Base-by-base conservation (phyloP, 2,113 vertebrate species). In the Indicator indicator region DNA sequence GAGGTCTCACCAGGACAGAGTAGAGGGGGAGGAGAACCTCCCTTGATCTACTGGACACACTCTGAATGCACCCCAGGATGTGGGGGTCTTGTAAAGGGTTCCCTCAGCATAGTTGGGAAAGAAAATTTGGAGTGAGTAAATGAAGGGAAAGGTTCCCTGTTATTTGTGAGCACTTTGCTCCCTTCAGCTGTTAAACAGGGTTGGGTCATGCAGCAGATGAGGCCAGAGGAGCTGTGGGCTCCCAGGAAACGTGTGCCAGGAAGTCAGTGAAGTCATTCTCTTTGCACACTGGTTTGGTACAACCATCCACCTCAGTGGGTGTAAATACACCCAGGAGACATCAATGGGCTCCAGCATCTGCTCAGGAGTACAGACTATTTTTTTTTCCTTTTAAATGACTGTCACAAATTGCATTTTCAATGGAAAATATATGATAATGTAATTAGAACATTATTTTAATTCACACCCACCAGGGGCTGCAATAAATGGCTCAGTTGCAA, bases 381-480 rank as follows among this genome's bases (percentile, higher is more conserved):
- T 30, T 30, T 32, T 50, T 72, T 23, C 50, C 77, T 40, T 68
- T 6, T 1, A 3, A 93, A 78, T 58, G 69, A 76, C 36, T 87
- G 11, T 58, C 65, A 58, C 9, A 73, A 82, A 93, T 91, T 73
- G 24, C 24, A 55, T 79, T 91, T 91, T 85, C 1, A 0, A 82
- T 73, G 36, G 67, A 88, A 93, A 95, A 73, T 55, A 55, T 23
- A 76, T 59, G 24, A 46, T 87, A 87, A 79, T 79, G 59, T 76
- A 85, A 85, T 95, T 92, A 84, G 58, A 84, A 82, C 11, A 36
- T 75, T 60, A 75, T 92, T 92, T 87, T 77, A 70, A 88, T 85
- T 79, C n/a, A 48, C 32, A 87, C 54, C n/a, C 44, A 64, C 77
- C 32, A 42, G 55, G 17, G 52, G 26, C 74, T 76, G 44, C 38